Percentiles rank a stretch among this genome's conserved stretches.
Conservation (phyloP, 2,888 invertebrate genomes). For the Eueremaeus valkanovi region DNA sequence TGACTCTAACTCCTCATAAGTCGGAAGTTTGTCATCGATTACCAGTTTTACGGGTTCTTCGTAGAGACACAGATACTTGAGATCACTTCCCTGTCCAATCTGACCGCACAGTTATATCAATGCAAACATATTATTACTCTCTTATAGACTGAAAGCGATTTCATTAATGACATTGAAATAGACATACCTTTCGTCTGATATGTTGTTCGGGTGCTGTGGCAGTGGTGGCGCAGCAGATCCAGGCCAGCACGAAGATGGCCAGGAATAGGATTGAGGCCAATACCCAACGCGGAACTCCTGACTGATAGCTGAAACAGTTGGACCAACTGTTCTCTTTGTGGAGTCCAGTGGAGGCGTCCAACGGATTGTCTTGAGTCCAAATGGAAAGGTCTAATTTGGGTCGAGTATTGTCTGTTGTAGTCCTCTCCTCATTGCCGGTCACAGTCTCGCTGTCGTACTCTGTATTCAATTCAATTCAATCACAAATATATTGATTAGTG, state of each 20-base stretch:
- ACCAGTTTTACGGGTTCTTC: slow-evolving; percentile 9
- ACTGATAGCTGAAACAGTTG: slow-evolving; percentile 44
- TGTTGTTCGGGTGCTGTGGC: slow-evolving; percentile 45
- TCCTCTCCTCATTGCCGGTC: slow-evolving; percentile 14
- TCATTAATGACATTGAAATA: neutral
- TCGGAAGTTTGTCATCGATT: slow-evolving; percentile 26
- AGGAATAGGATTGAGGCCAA: slow-evolving; percentile 43
- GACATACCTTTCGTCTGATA: slow-evolving; percentile 33
- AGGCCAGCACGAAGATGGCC: slow-evolving; percentile 44
- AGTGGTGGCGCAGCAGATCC: slow-evolving; percentile 44
- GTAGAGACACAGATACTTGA: slow-evolving; percentile 18
- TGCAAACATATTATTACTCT: too few relatives aligned
- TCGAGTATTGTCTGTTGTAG: neutral
- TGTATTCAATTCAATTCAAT: neutral
- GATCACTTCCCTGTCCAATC: slow-evolving; percentile 31
- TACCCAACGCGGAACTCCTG: slow-evolving; percentile 45
- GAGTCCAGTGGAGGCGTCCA: neutral
- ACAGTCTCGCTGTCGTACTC: slow-evolving; percentile 22
- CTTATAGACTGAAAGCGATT: too few relatives aligned
- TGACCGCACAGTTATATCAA: too few relatives aligned
- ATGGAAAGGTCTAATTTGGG: slow-evolving; percentile 9
- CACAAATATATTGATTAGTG: neutral
- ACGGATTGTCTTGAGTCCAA: slow-evolving; percentile 17
- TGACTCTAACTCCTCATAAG: slow-evolving; percentile 14
- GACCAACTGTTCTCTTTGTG: slow-evolving; percentile 40